Conservation (phyloP, 2,888 invertebrate genomes). For the Apamea monoglypha region DNA sequence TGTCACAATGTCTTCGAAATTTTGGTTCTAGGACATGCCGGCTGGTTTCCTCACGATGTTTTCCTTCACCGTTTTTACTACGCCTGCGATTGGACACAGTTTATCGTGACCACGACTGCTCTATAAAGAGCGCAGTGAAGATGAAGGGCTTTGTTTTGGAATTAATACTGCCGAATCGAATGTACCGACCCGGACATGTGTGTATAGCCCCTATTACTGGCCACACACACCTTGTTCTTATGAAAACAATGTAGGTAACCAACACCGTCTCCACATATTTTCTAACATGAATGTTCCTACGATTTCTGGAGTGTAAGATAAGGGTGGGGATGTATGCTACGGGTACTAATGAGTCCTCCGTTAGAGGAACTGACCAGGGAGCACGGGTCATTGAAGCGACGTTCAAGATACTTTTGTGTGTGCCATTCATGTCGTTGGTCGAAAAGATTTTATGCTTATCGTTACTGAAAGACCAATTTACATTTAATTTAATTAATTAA, state of each 20-base stretch:
- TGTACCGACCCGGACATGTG: neutral
- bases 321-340: conserved; percentile 12
- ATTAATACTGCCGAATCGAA: neutral
- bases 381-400: conserved; percentile 19
- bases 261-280: neutral
- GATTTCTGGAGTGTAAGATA: conserved; percentile 17
- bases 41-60: too few relatives aligned
- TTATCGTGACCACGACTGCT: neutral
- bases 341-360: conserved; percentile 36
- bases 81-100: neutral
- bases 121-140: neutral
- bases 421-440: neutral
- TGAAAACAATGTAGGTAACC: neutral
- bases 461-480: too few relatives aligned
- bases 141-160: neutral
- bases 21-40: too few relatives aligned
- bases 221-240: neutral
- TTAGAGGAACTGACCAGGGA: conserved; percentile 26
- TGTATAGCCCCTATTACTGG: neutral
- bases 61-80: neutral
- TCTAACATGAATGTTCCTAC: conserved; percentile 18
- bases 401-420: neutral
- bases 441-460: neutral
- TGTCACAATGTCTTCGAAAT: too few relatives aligned
- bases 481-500: neutral